Evolutionary conservation across 2,113 vertebrate species (phyloP), one percentile per base, ranked within the genome.

Genomic region (Phainopepla nitens): DNA sequence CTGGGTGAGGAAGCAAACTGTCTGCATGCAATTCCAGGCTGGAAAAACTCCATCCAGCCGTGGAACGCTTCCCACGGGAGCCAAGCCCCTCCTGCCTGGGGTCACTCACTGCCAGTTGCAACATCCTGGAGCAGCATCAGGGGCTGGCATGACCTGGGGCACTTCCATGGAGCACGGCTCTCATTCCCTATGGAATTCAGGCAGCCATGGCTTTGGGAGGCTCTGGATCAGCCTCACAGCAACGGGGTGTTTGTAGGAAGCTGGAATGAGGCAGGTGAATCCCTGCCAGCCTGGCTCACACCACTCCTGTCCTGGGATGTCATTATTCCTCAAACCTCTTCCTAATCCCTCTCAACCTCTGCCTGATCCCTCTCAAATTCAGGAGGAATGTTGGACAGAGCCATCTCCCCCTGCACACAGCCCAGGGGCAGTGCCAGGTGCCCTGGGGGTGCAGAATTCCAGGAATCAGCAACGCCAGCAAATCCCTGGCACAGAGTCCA

Each of bases 1-100:
- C 41, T 6, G 42, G 82, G 45, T 20, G 66, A 47, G 0, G 3
- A 68, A 58, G 17, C 11, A 41, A 62, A 57, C 33, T 2, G 57
- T 35, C 76, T 41, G 22, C 94, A n/a, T 28, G 70, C 39, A 35
- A 75, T 23, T 14, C 56, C 82, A 47, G 29, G 28, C 69, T 73
- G 69, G 58, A 84, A 33, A 54, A 25, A 3, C 36, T 25, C 80
- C 45, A 6, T 3, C 2, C 23, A 15, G 21, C 1, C 9, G 5
- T 0, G 5, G 47, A 17, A 23, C 1, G 2, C 5, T 39, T 33
- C 71, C 68, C 49, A 29, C 0, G 4, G 42, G 27, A 25, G 50
- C 41, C 2, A 10, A n/a, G 42, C 3, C 2, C 8, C 64, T 5
- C 7, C 35, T 0, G 2, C 1, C 33, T 0, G 1, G 47, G 72